These are phyloP conservation scores for Phymanthus crucifer DNA, from an alignment of 92 coral and sea anemone species.

Conservation along the genomic window DNA sequence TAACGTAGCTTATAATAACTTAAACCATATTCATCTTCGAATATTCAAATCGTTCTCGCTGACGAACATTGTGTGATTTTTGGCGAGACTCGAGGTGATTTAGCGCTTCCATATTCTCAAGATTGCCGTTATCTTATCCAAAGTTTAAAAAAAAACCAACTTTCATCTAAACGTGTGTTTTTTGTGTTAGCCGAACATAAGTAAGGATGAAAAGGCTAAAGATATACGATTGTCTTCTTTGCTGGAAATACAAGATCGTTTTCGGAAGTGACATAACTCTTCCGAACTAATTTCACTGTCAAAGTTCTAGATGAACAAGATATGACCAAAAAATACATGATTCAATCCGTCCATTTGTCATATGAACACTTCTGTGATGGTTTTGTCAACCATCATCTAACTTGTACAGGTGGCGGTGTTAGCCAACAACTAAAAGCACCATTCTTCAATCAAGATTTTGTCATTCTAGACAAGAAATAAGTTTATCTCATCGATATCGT, in stretches of 20 bases:
- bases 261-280: background rate
- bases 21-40: no score
- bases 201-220: background rate
- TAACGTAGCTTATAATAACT: no score
- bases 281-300: background rate
- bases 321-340: conserved; percentile 3
- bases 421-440: background rate
- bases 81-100: no score
- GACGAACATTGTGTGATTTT: no score
- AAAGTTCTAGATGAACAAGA: background rate
- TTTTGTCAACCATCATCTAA: background rate
- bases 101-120: no score
- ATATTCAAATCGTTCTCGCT: no score
- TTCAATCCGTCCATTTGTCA: background rate
- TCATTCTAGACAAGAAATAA: no score
- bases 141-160: background rate
- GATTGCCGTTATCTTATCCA: background rate
- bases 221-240: background rate
- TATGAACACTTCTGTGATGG: background rate
- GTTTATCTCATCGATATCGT: background rate
- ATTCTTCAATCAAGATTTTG: background rate
- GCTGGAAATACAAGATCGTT: background rate
- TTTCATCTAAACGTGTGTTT: background rate
- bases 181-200: background rate
- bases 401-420: background rate